Evolutionary conservation across 1,140 invertebrate species (phyloP).

Genomic region (Heliconius himera): DNA sequence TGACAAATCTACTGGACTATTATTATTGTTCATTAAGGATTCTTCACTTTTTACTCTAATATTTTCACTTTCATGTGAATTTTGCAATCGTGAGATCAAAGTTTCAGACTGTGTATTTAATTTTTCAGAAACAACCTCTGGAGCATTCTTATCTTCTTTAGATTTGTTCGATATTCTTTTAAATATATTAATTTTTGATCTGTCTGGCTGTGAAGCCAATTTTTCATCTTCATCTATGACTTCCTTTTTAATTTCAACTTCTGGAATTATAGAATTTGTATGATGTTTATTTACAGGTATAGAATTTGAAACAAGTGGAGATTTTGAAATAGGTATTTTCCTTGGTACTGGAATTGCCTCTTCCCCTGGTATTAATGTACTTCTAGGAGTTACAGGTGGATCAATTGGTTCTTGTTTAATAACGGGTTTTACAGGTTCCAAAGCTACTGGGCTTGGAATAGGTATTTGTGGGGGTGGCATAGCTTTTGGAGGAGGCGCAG

Average conservation of each 20-base stretch:
- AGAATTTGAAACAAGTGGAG: constrained; percentile 69
- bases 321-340: constrained; percentile 75
- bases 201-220: constrained; percentile 89
- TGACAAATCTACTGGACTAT: constrained; percentile 77
- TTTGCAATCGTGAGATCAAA: constrained; percentile 75
- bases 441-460: constrained; percentile 38
- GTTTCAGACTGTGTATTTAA: constrained; percentile 71
- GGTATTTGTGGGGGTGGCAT: constrained; percentile 40
- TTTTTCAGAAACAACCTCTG: constrained; percentile 79
- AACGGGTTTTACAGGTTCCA: constrained; percentile 59
- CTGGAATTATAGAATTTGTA: constrained; percentile 70
- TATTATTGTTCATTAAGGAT: constrained; percentile 75
- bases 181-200: constrained; percentile 92
- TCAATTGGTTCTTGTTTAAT: constrained; percentile 75
- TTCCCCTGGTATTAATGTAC: constrained; percentile 51
- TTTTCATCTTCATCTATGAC: constrained; percentile 85
- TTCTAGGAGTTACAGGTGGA: constrained; percentile 35
- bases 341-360: constrained; percentile 74
- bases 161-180: constrained; percentile 91
- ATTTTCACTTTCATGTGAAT: constrained; percentile 64
- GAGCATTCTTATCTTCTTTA: constrained; percentile 84
- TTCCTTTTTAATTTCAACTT: constrained; percentile 76
- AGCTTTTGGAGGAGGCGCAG: constrained; percentile 43
- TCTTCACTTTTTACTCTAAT: constrained; percentile 64
- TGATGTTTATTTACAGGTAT: constrained; percentile 69